A percentile compares a stretch with the other conserved stretches of the same genome.
Conservation (phyloP, 2,113 vertebrate genomes). For the Cochlearius cochlearius region DNA sequence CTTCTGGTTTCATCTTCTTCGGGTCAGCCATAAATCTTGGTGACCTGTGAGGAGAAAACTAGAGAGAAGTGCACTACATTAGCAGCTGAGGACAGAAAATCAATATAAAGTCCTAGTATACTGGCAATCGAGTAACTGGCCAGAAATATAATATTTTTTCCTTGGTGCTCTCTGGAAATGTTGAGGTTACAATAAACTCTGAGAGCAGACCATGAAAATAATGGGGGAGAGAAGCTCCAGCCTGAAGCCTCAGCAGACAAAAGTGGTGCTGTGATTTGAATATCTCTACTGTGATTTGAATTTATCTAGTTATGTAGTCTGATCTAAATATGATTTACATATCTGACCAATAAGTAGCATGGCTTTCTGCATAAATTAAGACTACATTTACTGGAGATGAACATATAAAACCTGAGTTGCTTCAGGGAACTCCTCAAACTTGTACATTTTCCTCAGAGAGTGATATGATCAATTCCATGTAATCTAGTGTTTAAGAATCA, state of each 20-base stretch:
- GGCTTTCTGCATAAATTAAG: background rate
- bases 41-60: slow-evolving; percentile 58
- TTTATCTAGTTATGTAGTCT: background rate
- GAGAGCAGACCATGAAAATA: background rate
- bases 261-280: background rate
- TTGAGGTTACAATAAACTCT: slow-evolving; percentile 1
- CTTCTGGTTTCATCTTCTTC: slow-evolving; percentile 2
- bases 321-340: background rate
- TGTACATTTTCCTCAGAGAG: background rate
- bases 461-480: background rate
- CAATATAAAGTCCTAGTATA: slow-evolving; percentile 22
- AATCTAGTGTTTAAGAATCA: background rate
- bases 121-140: slow-evolving; percentile 20
- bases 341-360: background rate
- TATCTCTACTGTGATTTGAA: background rate
- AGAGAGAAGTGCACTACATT: slow-evolving; percentile 42
- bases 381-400: background rate
- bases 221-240: background rate
- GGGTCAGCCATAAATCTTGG: slow-evolving; percentile 46
- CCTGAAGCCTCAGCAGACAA: background rate
- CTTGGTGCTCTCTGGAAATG: slow-evolving; percentile 7
- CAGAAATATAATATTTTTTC: slow-evolving; percentile 8
- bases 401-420: background rate
- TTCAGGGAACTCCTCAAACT: background rate
- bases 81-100: slow-evolving; percentile 63